These are phyloP conservation scores for Scolopax rusticola DNA, from an alignment of 2,797 vertebrate species.

Conservation along the genomic window DNA sequence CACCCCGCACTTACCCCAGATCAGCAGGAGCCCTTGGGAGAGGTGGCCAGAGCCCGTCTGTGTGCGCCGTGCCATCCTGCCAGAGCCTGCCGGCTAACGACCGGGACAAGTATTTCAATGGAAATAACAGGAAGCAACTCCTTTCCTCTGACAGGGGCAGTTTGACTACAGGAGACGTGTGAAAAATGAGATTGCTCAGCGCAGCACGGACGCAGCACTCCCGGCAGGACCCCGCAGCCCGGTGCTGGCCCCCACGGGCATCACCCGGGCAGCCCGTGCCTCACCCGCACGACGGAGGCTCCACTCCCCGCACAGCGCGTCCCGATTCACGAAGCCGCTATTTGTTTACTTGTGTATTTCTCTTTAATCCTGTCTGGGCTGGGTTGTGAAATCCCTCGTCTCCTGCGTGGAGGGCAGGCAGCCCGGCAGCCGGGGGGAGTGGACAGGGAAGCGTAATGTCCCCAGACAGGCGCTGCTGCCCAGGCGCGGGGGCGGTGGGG, in stretches of 20 bases:
- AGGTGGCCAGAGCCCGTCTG: background rate
- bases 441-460: slow-evolving; percentile 23
- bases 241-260: slow-evolving; percentile 20
- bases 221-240: slow-evolving; percentile 18
- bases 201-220: slow-evolving; percentile 45
- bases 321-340: slow-evolving; percentile 37
- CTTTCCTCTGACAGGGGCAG: slow-evolving; percentile 76
- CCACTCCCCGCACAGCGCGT: background rate
- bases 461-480: background rate
- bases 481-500: background rate
- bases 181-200: slow-evolving; percentile 79
- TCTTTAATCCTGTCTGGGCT: slow-evolving; percentile 67
- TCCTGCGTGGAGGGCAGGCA: slow-evolving; percentile 67
- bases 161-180: slow-evolving; percentile 75
- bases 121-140: slow-evolving; percentile 78
- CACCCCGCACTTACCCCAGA: slow-evolving; percentile 52
- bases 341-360: slow-evolving; percentile 71
- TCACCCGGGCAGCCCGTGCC: background rate
- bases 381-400: slow-evolving; percentile 73
- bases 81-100: slow-evolving; percentile 54
- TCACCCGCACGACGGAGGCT: slow-evolving; percentile 1
- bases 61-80: slow-evolving; percentile 51
- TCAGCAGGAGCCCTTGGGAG: slow-evolving; percentile 54
- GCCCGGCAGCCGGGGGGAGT: slow-evolving; percentile 57
- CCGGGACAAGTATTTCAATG: slow-evolving; percentile 65